A percentile compares a stretch with the other conserved stretches of the same genome.
phyloP scores from a whole-genome alignment of 2,113 vertebrate species.

The Xyliphius kryptos region DNA sequence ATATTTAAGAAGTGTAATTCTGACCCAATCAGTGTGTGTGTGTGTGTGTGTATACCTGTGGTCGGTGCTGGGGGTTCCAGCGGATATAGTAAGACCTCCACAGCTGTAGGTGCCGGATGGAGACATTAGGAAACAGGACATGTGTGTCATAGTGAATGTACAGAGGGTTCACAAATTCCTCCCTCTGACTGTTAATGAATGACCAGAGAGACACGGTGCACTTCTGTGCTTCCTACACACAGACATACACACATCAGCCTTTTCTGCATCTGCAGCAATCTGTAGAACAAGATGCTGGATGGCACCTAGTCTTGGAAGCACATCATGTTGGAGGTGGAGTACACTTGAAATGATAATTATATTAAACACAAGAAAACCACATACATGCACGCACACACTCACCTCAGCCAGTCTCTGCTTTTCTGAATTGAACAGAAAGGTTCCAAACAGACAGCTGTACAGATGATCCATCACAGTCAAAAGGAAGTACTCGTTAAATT shows the following conservation, averaged over 20 bases:
- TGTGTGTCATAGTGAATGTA: conserved; percentile 91
- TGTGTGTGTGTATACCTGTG: conserved; percentile 67
- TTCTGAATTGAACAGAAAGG: conserved; percentile 93
- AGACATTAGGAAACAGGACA: conserved; percentile 89
- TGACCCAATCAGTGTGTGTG: too few relatives aligned
- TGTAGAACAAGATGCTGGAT: too few relatives aligned
- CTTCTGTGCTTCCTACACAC: conserved; percentile 77
- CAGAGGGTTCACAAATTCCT: conserved; percentile 94
- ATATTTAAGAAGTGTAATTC: too few relatives aligned
- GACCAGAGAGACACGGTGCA: conserved; percentile 90
- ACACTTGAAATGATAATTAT: too few relatives aligned
- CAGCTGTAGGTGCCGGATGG: conserved; percentile 93
- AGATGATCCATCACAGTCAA: conserved; percentile 92
- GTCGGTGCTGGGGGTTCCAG: conserved; percentile 95
- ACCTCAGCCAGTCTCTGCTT: conserved; percentile 90
- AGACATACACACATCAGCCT: conserved; percentile 15
- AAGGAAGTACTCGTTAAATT: conserved; percentile 95
- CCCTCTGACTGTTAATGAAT: conserved; percentile 88
- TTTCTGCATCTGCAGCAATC: too few relatives aligned
- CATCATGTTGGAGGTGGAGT: too few relatives aligned
- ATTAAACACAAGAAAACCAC: too few relatives aligned
- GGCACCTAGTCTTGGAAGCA: too few relatives aligned
- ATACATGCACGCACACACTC: conserved; percentile 34
- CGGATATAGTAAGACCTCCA: conserved; percentile 97
- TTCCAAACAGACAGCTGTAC: conserved; percentile 95